Evolutionary conservation across 2,888 invertebrate species (phyloP), one percentile per base, ranked within the genome.

Genomic region (Heliothis peltigera): DNA sequence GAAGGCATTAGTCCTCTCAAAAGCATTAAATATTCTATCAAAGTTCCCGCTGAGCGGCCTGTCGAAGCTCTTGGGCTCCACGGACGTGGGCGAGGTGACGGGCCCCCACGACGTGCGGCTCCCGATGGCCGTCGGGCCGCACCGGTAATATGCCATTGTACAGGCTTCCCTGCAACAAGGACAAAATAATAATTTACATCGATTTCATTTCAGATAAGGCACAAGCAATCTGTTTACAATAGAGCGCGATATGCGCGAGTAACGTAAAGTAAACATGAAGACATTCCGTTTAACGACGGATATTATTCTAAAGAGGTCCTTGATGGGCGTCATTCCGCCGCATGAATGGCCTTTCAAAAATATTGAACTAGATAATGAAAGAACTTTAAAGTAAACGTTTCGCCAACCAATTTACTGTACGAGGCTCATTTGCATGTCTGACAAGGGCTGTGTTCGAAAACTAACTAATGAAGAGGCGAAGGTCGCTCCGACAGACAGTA

Each of bases 101-200:
- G 96, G 96, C 8, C 96, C 96, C 96, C 97, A 97, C 19, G 95
- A 95, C n/a, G 92, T 90, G 73, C 94, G 90, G 89, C 89, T 94
- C 68, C 93, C 93, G 84, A 94, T 89, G 52, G 92, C 93, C 12
- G 93, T 94, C 42, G 93, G 93, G 21, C 94, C 93, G 84, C 92
- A 94, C 64, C 94, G 91, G 84, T 94, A 94, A 81, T 88, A 93
- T 74, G 94, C 92, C 95, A 95, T 94, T 64, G 63, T 85, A 80
- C 82, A 66, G 70, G 82, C 82, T 80, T 75, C 59, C 84, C 90
- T 91, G 81, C 12, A 82, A 84, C 82, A 85, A 87, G 53, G 59
- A 55, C 28, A 64, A 70, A 52, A 77, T 46, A 62, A 68, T 67
- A 70, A 56, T 81, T 64, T 53, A 56, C 44, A 59, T 42, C 17